Base-by-base conservation (phyloP, 2,113 vertebrate species). In the Leptobrachium ailaonicum region DNA sequence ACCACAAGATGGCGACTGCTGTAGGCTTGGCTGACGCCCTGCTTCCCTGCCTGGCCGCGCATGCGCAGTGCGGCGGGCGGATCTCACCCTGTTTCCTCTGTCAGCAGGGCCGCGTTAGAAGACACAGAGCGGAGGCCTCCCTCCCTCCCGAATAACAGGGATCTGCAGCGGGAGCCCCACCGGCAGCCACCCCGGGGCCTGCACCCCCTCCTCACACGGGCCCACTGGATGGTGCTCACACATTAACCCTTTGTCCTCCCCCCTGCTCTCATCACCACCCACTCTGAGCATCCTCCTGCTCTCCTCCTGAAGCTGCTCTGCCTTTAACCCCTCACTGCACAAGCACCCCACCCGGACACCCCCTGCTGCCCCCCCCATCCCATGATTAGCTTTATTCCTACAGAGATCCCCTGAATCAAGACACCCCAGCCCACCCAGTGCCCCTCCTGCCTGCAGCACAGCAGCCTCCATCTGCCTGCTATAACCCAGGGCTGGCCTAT, bases 101-200 rank as follows among this genome's bases (percentile, higher is more conserved):
- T 80, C 79, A 80, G 78, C 79, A 80, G 78, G 79, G 79, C 79
- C 79, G 72, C 79, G 71, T 67, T 62, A 58, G 71, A 44, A 66
- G 72, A 81, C 71, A 75, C 14, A 40, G 64, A 45, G 4, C 42
- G 42, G 72, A 79, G 78, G 78, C 78, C 78, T 74, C 8, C 40
- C 20, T 12, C 47, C 47, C 47, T 13, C 14, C 42, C 7, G 50
- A 56, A 6, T 41, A 12, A 41, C 41, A 50, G 50, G 47, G 7
- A 11, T 42, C n/a, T 45, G 66, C 41, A 47, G n/a, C 66, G 43
- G 76, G 3, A 10, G 8, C 43, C 54, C 5, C 0, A 8, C 2
- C 66, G n/a, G 14, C 41, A 40, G n/a, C 41, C 6, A n/a, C 6
- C 70, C 11, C 20, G 10, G 58, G 20, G 32, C 64, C 4, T 12